A percentile compares a stretch with the other conserved stretches of the same genome.
These are phyloP conservation scores for Cheilosia pagana DNA, from an alignment of 2,888 invertebrate genomes.

Conservation along the genomic window DNA sequence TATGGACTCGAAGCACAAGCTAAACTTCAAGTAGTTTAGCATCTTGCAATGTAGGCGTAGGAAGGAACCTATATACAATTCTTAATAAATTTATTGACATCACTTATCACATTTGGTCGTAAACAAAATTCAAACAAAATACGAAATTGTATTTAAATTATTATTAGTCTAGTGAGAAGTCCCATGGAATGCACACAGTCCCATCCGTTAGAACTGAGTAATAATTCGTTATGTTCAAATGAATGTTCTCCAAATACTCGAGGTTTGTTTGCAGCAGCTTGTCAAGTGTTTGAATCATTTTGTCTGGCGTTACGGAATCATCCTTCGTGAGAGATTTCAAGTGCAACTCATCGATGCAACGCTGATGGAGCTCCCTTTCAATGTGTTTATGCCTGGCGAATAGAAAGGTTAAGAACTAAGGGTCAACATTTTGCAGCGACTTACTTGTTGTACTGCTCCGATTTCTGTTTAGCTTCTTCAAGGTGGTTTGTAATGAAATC, in stretches of 20 bases:
- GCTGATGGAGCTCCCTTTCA: constrained; percentile 89
- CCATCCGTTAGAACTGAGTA: constrained; percentile 96
- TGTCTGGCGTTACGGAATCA: constrained; percentile 94
- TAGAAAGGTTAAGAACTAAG: background rate
- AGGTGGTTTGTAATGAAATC: constrained; percentile 92
- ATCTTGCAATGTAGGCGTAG: too few species aligned
- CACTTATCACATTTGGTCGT: constrained; percentile 55
- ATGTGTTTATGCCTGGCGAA: constrained; percentile 89
- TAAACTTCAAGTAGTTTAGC: too few species aligned
- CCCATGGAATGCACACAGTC: constrained; percentile 96
- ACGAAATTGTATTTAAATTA: background rate
- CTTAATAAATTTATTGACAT: constrained; percentile 13
- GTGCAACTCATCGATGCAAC: constrained; percentile 88
- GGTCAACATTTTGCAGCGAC: background rate
- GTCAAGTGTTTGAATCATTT: constrained; percentile 94
- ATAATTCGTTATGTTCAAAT: constrained; percentile 93
- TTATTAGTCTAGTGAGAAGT: constrained; percentile 84
- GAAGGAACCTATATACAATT: background rate
- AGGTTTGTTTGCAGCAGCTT: constrained; percentile 85
- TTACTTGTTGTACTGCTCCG: constrained; percentile 91
- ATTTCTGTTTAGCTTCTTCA: constrained; percentile 88
- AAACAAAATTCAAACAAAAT: constrained; percentile 7
- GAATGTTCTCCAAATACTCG: constrained; percentile 86
- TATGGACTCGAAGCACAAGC: too few species aligned
- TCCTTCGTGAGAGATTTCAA: constrained; percentile 92